phyloP scores from a whole-genome alignment of 1,140 invertebrate genomes.

The Platyura marginata region DNA sequence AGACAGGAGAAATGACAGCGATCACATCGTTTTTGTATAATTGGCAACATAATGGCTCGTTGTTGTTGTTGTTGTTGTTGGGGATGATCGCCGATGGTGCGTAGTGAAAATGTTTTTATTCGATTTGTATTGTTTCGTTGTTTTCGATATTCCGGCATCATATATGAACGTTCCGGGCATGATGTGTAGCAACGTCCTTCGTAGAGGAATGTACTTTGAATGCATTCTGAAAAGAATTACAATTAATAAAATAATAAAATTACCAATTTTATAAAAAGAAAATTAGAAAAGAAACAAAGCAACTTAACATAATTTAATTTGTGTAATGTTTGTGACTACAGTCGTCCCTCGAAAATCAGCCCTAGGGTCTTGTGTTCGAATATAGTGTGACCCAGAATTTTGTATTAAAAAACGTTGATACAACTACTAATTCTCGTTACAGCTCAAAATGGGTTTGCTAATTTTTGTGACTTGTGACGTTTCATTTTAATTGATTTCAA shows the following conservation, averaged over 20 bases:
- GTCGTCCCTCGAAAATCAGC: too few relatives aligned
- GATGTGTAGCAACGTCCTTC: slow-evolving; percentile 13
- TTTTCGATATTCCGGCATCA: not conserved
- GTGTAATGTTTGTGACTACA: too few relatives aligned
- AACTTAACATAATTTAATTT: too few relatives aligned
- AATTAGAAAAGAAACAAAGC: too few relatives aligned
- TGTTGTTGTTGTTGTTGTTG: slow-evolving; percentile 11
- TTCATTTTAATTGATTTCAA: too few relatives aligned
- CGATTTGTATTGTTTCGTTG: slow-evolving; percentile 6
- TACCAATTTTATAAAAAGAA: not conserved
- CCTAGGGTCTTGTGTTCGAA: too few relatives aligned
- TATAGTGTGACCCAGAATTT: too few relatives aligned
- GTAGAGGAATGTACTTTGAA: slow-evolving; percentile 10
- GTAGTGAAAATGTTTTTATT: not conserved
- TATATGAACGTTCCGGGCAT: slow-evolving; percentile 14
- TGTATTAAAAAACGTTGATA: too few relatives aligned
- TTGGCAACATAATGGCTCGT: slow-evolving; percentile 14
- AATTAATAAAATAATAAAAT: not conserved
- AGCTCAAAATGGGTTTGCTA: too few relatives aligned
- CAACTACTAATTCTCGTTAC: too few relatives aligned
- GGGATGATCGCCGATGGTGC: too few relatives aligned
- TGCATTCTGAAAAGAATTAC: slow-evolving; percentile 12
- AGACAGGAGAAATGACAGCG: slow-evolving; percentile 13
- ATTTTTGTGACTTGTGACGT: too few relatives aligned
- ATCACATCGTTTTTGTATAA: slow-evolving; percentile 7